Percentiles rank a stretch among this genome's conserved stretches.
Evolutionary conservation across 2,888 invertebrate genomes (phyloP).

Genomic region (Morpho deidamia): DNA sequence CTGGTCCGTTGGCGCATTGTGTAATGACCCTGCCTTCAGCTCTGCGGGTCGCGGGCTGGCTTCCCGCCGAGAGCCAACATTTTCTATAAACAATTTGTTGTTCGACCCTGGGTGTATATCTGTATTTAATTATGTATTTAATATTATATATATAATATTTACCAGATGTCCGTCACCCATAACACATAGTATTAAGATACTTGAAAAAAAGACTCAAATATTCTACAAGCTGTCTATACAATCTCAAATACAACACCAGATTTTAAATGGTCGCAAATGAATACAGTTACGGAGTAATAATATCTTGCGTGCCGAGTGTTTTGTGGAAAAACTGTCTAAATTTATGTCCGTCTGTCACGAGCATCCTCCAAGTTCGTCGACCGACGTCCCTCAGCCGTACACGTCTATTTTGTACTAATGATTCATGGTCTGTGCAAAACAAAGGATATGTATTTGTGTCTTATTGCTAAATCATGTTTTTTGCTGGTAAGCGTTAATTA

Average conservation of each 20-base stretch:
- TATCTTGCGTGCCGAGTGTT: conserved; percentile 17
- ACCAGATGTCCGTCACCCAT: too few species aligned
- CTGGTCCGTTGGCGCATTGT: too few species aligned
- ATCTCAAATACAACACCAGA: neutral
- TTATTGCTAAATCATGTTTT: conserved; percentile 1
- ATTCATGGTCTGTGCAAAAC: conserved; percentile 24
- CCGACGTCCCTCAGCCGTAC: conserved; percentile 23
- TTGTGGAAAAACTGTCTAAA: conserved; percentile 21
- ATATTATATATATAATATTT: too few species aligned
- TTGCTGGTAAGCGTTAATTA: neutral
- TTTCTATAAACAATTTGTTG: too few species aligned
- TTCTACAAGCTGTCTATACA: neutral
- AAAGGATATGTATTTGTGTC: conserved; percentile 18
- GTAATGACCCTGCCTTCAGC: too few species aligned
- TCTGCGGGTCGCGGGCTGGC: too few species aligned
- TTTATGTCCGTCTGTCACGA: conserved; percentile 26
- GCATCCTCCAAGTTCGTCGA: conserved; percentile 28
- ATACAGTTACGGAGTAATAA: conserved; percentile 17
- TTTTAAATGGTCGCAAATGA: neutral
- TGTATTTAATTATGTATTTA: too few species aligned
- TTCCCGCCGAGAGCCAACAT: too few species aligned
- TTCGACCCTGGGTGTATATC: too few species aligned
- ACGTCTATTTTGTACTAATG: conserved; percentile 32
- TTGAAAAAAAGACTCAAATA: too few species aligned
- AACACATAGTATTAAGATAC: too few species aligned